Percentiles rank a stretch among this genome's conserved stretches.
These are phyloP conservation scores for Tinea semifulvella DNA, from an alignment of 2,888 invertebrate genomes.

Conservation along the genomic window DNA sequence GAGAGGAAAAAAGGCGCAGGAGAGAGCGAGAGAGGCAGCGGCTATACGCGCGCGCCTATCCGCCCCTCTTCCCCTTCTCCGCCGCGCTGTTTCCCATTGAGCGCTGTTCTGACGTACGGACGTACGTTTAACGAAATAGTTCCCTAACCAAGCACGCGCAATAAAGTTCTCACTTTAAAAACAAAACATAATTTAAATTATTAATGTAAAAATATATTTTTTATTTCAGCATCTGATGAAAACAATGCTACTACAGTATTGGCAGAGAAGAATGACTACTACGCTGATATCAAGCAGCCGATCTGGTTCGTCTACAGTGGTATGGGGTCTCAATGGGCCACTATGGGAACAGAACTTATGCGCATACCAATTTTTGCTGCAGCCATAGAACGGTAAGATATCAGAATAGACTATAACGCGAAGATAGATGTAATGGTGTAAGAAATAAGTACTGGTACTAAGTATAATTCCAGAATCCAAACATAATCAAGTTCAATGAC, in stretches of 20 bases:
- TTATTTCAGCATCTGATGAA: slow-evolving; percentile 5
- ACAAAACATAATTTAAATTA: neutral
- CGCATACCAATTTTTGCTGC: slow-evolving; percentile 51
- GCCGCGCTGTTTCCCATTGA: too few species aligned
- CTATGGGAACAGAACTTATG: slow-evolving; percentile 65
- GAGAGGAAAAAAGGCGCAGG: too few species aligned
- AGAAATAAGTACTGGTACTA: neutral
- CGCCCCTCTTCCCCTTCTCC: too few species aligned
- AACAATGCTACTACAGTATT: slow-evolving; percentile 5
- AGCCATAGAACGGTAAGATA: slow-evolving; percentile 28
- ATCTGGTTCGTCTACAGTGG: slow-evolving; percentile 70
- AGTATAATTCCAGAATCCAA: neutral
- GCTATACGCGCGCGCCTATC: too few species aligned
- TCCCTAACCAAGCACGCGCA: too few species aligned
- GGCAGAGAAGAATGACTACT: slow-evolving; percentile 13
- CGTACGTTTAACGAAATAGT: too few species aligned
- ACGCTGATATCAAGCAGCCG: slow-evolving; percentile 28
- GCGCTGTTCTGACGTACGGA: too few species aligned
- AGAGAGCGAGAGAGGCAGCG: too few species aligned
- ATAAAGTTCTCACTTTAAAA: too few species aligned
- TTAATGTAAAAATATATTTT: too few species aligned
- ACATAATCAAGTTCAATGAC: neutral
- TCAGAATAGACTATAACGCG: neutral
- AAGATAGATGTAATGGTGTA: neutral
- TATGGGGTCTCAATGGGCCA: slow-evolving; percentile 69